Percentiles rank a stretch among this genome's conserved stretches.
These are phyloP conservation scores for Tanaodytes sp. DNA, from an alignment of 2,888 invertebrate genomes.

Conservation along the genomic window DNA sequence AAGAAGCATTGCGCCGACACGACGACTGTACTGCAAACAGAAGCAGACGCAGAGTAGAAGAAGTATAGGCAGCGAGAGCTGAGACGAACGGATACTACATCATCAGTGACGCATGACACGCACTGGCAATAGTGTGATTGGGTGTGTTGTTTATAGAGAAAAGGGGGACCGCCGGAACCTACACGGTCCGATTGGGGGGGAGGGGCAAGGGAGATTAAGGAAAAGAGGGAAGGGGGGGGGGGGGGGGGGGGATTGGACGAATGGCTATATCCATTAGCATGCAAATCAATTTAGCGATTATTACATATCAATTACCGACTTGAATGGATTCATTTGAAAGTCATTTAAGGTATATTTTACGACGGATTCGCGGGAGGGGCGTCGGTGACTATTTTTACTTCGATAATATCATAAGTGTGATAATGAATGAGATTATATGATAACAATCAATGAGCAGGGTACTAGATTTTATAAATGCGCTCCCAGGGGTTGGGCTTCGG, in stretches of 20 bases:
- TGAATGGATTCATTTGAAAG: constrained; percentile 14
- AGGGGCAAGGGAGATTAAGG: not conserved
- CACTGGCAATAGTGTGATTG: too few species aligned
- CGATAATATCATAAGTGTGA: constrained; percentile 38
- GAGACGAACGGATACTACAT: too few species aligned
- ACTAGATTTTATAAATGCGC: constrained; percentile 51
- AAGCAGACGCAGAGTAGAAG: too few species aligned
- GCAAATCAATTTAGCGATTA: constrained; percentile 17
- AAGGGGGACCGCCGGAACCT: too few species aligned
- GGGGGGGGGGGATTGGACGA: too few species aligned
- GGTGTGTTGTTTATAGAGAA: too few species aligned
- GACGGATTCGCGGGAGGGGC: constrained; percentile 16
- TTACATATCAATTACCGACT: constrained; percentile 30
- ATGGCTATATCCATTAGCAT: not conserved
- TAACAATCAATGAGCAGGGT: constrained; percentile 49
- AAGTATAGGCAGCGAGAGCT: too few species aligned
- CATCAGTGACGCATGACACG: too few species aligned
- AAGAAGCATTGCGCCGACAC: too few species aligned
- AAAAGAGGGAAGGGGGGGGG: too few species aligned
- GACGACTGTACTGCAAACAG: too few species aligned
- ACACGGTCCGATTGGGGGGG: too few species aligned
- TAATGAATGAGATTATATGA: constrained; percentile 33
- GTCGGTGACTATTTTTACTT: constrained; percentile 40
- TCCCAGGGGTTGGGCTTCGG: not conserved
- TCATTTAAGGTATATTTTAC: constrained; percentile 30